Conservation (phyloP, 2,888 invertebrate genomes). For the Nomada fabriciana region DNA sequence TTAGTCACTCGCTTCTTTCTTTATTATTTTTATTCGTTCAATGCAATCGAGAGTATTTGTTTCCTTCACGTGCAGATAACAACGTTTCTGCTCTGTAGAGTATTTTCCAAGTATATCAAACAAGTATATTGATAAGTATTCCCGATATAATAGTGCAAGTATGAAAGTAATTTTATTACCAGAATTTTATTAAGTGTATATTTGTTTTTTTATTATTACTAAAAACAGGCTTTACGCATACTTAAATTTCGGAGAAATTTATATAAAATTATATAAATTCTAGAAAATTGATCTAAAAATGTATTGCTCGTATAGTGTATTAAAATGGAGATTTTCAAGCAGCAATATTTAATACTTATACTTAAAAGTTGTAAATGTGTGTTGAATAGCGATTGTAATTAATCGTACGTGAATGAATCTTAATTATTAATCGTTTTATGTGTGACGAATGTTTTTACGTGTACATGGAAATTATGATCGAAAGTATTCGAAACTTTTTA, state of each 20-base stretch:
- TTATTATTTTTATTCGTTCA: neutral
- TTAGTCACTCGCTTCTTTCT: neutral
- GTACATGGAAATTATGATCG: neutral
- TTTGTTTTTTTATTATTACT: neutral
- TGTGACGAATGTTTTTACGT: neutral
- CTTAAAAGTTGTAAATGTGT: slow-evolving; percentile 23
- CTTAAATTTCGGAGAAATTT: neutral
- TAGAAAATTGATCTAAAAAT: neutral
- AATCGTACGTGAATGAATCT: neutral
- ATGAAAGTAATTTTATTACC: neutral
- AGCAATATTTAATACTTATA: slow-evolving; percentile 27
- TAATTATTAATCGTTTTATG: slow-evolving; percentile 15
- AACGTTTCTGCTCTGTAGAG: neutral
- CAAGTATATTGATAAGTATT: neutral
- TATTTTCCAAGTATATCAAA: neutral
- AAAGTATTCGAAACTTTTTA: slow-evolving; percentile 2
- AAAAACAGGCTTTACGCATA: neutral
- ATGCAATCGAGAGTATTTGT: slow-evolving; percentile 1
- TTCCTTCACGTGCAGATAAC: neutral
- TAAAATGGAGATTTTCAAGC: slow-evolving; percentile 1
- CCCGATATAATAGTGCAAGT: neutral
- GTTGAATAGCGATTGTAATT: slow-evolving; percentile 4
- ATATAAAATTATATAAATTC: neutral
- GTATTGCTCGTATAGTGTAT: slow-evolving; percentile 4
- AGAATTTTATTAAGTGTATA: slow-evolving; percentile 13